Conservation (phyloP, 2,113 vertebrate species). For the Puma concolor region DNA sequence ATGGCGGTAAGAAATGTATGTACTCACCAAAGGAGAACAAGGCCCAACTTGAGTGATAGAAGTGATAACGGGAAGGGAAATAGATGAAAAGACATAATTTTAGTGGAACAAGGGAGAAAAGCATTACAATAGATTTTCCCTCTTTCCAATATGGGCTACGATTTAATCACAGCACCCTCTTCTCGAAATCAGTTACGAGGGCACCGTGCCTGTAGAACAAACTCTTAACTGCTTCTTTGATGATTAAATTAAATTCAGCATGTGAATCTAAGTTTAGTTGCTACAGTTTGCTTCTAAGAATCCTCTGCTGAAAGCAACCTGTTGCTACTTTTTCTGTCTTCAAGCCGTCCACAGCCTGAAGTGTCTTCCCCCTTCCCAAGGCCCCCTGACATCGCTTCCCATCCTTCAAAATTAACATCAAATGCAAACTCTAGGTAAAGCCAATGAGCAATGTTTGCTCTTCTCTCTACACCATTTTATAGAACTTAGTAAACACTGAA, state of each 20-base stretch:
- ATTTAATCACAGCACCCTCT: not conserved
- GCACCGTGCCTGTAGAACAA: not conserved
- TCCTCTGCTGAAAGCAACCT: not conserved
- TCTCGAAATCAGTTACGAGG: not conserved
- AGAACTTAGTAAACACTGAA: not conserved
- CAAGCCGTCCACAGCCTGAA: not conserved
- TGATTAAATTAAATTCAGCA: not conserved
- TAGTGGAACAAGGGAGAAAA: not conserved
- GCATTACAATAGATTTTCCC: not conserved
- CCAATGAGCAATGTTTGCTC: not conserved
- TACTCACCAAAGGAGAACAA: not conserved
- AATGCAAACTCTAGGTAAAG: not conserved
- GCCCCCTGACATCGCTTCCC: not conserved
- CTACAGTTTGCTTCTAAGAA: not conserved
- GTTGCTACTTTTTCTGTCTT: not conserved
- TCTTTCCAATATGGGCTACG: not conserved
- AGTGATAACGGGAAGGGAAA: not conserved
- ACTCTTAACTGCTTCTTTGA: not conserved
- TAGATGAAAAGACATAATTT: not conserved
- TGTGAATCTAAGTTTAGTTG: not conserved
- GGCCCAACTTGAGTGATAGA: not conserved
- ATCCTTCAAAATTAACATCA: not conserved
- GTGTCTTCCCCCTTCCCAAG: not conserved
- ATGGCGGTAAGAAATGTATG: not conserved
- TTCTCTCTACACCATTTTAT: not conserved